A percentile compares a stretch with the other conserved stretches of the same genome.
Evolutionary conservation across 2,888 invertebrate species (phyloP).

Genomic region (Anorthoa munda): DNA sequence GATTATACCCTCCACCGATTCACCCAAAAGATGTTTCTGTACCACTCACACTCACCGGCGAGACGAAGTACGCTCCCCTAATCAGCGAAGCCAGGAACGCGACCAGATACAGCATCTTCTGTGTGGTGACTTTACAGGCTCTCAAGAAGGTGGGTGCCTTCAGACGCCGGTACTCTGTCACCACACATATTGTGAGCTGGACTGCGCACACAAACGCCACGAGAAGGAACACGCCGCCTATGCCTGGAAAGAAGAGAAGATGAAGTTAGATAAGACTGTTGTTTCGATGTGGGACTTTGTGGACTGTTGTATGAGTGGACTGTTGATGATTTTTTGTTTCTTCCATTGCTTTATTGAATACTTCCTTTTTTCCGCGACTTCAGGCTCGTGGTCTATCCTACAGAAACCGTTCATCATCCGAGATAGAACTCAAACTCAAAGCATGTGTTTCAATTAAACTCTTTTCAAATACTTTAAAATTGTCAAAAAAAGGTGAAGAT

Average conservation of each 20-base stretch:
- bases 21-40: slow-evolving; percentile 1
- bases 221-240: slow-evolving; percentile 95
- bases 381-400: no score
- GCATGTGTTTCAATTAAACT: no score
- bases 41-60: slow-evolving; percentile 93
- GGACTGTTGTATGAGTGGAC: no score
- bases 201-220: slow-evolving; percentile 96
- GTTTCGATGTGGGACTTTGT: no score
- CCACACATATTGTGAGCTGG: slow-evolving; percentile 96
- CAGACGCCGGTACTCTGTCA: slow-evolving; percentile 95
- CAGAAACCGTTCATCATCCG: no score
- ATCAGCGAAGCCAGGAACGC: slow-evolving; percentile 96
- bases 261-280: neutral
- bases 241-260: slow-evolving; percentile 82
- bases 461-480: no score
- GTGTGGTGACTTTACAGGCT: slow-evolving; percentile 96
- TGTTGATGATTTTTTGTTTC: no score
- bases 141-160: slow-evolving; percentile 95
- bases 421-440: no score
- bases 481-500: no score
- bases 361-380: no score
- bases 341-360: no score
- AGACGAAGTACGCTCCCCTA: slow-evolving; percentile 97
- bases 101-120: slow-evolving; percentile 96
- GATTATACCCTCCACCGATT: neutral